phyloP scores from a whole-genome alignment of 1,140 invertebrate species.

The Saccostrea glomerata region DNA sequence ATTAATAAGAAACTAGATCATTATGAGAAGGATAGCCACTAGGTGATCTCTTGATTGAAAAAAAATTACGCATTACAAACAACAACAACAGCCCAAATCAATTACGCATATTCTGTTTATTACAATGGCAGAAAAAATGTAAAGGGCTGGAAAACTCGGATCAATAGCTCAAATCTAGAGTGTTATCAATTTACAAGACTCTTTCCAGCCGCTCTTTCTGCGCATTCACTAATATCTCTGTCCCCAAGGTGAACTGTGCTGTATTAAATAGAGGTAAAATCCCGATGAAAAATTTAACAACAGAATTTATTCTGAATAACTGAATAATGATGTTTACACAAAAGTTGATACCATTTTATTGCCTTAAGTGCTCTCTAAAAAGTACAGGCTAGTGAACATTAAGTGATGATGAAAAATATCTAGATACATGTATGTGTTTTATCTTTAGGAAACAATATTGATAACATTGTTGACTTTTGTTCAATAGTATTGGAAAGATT shows the following conservation, averaged over 20 bases:
- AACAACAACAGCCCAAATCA: background rate
- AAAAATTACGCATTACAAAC: background rate
- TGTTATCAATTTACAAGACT: slow-evolving; percentile 23
- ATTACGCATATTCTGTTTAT: slow-evolving; percentile 15
- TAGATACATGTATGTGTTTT: background rate
- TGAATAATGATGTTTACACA: slow-evolving; percentile 6
- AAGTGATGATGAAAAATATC: slow-evolving; percentile 4
- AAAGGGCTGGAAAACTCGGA: slow-evolving; percentile 5
- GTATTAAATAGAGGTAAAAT: slow-evolving; percentile 12
- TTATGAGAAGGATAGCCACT: no score
- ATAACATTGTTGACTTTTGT: no score
- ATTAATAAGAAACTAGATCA: no score
- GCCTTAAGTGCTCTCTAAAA: slow-evolving; percentile 14
- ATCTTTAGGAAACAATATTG: no score
- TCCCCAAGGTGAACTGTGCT: slow-evolving; percentile 14
- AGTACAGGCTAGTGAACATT: background rate
- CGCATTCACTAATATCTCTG: slow-evolving; percentile 7
- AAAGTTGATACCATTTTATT: slow-evolving; percentile 19
- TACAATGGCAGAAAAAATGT: slow-evolving; percentile 19
- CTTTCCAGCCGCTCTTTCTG: slow-evolving; percentile 14
- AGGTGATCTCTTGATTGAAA: background rate
- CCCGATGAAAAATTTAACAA: slow-evolving; percentile 13
- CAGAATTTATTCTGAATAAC: background rate
- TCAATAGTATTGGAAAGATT: no score
- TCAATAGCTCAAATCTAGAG: slow-evolving; percentile 18